Percentiles rank a stretch among this genome's conserved stretches.
Evolutionary conservation across 2,113 vertebrate genomes (phyloP).

Genomic region (Cyprinus carpio): DNA sequence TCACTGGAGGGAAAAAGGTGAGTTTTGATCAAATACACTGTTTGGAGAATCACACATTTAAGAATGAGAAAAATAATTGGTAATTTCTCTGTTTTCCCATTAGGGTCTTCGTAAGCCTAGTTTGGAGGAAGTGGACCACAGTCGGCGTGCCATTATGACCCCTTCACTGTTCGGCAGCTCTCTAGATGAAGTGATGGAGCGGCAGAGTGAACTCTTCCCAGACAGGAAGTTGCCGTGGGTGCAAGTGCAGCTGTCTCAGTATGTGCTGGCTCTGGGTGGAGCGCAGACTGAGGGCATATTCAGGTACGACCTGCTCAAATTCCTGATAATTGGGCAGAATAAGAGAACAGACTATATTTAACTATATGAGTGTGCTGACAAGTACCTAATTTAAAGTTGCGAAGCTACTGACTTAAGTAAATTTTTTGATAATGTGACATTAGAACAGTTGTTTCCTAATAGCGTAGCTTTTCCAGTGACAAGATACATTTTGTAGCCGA

Average conservation of each 20-base stretch:
- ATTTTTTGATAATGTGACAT: not conserved
- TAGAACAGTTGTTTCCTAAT: no score
- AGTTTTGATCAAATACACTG: slow-evolving; percentile 38
- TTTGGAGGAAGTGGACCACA: slow-evolving; percentile 84
- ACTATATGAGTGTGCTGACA: not conserved
- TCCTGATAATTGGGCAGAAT: not conserved
- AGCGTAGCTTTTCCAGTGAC: no score
- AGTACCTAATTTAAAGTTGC: not conserved
- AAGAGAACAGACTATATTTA: not conserved
- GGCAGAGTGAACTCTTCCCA: slow-evolving; percentile 83
- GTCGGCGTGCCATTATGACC: slow-evolving; percentile 83
- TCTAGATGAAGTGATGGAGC: slow-evolving; percentile 87
- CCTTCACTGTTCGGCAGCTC: slow-evolving; percentile 88
- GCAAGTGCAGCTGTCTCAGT: slow-evolving; percentile 88
- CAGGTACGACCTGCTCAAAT: slow-evolving; percentile 75
- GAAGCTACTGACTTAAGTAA: not conserved
- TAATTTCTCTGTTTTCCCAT: not conserved
- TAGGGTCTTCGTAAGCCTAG: slow-evolving; percentile 88
- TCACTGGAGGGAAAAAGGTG: slow-evolving; percentile 91
- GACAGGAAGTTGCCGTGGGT: slow-evolving; percentile 87
- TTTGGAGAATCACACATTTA: not conserved
- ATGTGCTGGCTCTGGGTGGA: slow-evolving; percentile 84
- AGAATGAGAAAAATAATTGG: not conserved
- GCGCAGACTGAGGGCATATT: slow-evolving; percentile 90
- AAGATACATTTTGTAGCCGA: no score